Base-by-base conservation (phyloP, 2,797 vertebrate species). In the Neomorphus geoffroyi region DNA sequence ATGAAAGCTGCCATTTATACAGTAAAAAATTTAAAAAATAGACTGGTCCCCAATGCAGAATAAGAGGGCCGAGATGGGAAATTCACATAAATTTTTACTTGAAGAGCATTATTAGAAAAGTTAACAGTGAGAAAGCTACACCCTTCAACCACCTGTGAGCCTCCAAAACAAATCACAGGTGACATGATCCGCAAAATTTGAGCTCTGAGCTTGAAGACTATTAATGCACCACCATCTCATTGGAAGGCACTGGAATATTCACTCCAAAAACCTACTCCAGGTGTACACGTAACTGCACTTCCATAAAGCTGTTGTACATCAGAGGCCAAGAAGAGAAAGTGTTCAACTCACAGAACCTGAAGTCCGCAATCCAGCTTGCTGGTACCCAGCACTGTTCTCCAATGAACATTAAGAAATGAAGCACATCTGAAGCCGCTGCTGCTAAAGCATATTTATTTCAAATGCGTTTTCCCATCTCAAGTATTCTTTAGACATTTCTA, bases 391-490 rank as follows among this genome's bases (percentile, higher is more conserved):
- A 58, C 0, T 18, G 8, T 26, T 71, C 33, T 43, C 12, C 9
- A 7, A 41, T 4, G 7, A 58, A 39, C 0, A 5, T 9, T 64
- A 64, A n/a, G 54, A 85, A 95, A 87, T 10, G 21, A 96, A 82
- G 35, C 28, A 67, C 61, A 74, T 9, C 26, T 65, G 35, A 74
- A 93, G 57, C 21, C 2, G 3, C 39, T 41, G 45, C 32, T 85
- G 37, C 45, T 86, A 11, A 85, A 61, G 33, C 13, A 1, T 45
- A 23, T 94, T 96, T 94, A 97, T 94, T 96, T 71, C 6, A 10
- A 75, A 70, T 4, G 28, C 2, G 11, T 86, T 69, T 53, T 94
- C 39, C 30, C 48, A 88, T 13, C 60, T 83, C 43, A 67, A 66
- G 33, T 32, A 58, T 33, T 75, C 83, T 64, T 67, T 17, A 88